A percentile compares a stretch with the other conserved stretches of the same genome.
Evolutionary conservation across 2,888 invertebrate species (phyloP).

Genomic region (Metellina segmentata): DNA sequence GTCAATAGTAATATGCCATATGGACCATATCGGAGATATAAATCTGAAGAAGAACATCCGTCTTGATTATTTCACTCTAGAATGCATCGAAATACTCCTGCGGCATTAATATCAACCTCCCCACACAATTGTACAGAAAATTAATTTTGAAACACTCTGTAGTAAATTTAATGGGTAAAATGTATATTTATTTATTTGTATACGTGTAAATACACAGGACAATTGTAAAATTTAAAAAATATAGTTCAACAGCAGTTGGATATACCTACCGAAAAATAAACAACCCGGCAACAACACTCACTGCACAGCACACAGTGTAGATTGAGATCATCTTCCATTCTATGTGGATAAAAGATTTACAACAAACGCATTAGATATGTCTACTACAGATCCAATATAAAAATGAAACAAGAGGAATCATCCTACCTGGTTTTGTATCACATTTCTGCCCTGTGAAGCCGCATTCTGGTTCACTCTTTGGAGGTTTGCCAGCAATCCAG

Average conservation of each 20-base stretch:
- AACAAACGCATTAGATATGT: neutral
- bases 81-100: neutral
- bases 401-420: neutral
- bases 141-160: neutral
- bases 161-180: neutral
- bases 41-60: too few relatives aligned
- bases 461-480: constrained; percentile 89
- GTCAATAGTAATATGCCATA: too few relatives aligned
- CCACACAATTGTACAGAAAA: neutral
- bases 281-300: constrained; percentile 85
- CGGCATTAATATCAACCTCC: neutral
- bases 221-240: neutral
- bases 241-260: neutral
- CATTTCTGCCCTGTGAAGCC: constrained; percentile 91
- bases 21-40: too few relatives aligned
- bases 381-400: neutral
- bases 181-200: neutral
- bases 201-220: neutral
- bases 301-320: constrained; percentile 85
- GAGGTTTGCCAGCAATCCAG: constrained; percentile 89
- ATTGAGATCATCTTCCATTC: constrained; percentile 83
- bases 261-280: constrained; percentile 85
- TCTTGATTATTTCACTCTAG: neutral
- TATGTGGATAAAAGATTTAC: neutral
- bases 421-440: constrained; percentile 82